Evolutionary conservation across 35 echinoderm and acorn worm genomes (phyloP).

Genomic region (Diadema setosum): DNA sequence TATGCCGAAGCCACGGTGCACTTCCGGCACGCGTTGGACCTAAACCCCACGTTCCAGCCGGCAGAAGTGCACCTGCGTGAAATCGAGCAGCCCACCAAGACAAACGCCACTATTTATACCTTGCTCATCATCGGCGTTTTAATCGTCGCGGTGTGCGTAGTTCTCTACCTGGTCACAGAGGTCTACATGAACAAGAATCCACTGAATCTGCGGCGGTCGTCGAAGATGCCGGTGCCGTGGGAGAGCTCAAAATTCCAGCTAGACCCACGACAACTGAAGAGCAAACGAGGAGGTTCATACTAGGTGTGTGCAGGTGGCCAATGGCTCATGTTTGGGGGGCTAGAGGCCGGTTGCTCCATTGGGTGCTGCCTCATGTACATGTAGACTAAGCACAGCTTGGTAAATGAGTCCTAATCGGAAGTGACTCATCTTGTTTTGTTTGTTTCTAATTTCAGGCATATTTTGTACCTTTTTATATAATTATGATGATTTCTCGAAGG

Average conservation of each 20-base stretch:
- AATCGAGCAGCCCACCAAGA: conserved; percentile 44
- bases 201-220: conserved; percentile 19
- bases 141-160: conserved; percentile 70
- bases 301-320: neutral
- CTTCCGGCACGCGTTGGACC: conserved; percentile 76
- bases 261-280: conserved; percentile 34
- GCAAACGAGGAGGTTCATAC: conserved; percentile 42
- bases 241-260: conserved; percentile 44
- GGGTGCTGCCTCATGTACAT: neutral
- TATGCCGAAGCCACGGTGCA: conserved; percentile 64
- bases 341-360: neutral
- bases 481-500: neutral
- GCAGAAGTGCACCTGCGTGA: conserved; percentile 80
- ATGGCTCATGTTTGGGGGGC: neutral
- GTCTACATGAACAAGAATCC: conserved; percentile 38
- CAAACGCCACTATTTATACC: conserved; percentile 92
- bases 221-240: conserved; percentile 54
- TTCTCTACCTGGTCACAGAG: conserved; percentile 74
- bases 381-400: neutral
- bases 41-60: conserved; percentile 93
- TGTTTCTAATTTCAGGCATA: neutral
- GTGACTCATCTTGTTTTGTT: neutral
- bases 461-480: neutral
- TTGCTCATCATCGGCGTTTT: conserved; percentile 74
- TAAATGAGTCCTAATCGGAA: neutral